These are phyloP conservation scores for Meloidogyne floridensis DNA, from an alignment of 1,140 invertebrate species.

Conservation along the genomic window DNA sequence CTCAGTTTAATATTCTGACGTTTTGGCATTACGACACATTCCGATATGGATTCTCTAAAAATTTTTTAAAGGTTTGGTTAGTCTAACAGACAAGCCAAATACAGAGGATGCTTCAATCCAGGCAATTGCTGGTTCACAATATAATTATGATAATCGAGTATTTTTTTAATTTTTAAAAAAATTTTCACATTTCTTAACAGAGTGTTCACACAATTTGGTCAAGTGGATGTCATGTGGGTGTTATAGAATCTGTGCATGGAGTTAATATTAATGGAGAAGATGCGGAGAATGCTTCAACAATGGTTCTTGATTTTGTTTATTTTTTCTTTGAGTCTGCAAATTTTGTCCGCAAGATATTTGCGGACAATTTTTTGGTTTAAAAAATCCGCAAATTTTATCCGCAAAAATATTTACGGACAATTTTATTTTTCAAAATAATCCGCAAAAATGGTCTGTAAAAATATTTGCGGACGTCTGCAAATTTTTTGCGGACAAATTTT, in stretches of 20 bases:
- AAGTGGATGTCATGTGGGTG: slow-evolving; percentile 26
- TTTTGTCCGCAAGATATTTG: too few relatives aligned
- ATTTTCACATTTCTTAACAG: slow-evolving; percentile 25
- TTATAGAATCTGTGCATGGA: slow-evolving; percentile 14
- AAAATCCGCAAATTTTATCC: too few relatives aligned
- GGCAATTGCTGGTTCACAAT: slow-evolving; percentile 63
- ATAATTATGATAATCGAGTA: slow-evolving; percentile 63
- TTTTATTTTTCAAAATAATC: too few relatives aligned
- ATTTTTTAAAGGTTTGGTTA: slow-evolving; percentile 38
- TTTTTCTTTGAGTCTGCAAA: too few relatives aligned
- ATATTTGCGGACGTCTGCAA: too few relatives aligned
- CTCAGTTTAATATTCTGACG: too few relatives aligned
- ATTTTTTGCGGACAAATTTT: background rate
- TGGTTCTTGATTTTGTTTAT: background rate
- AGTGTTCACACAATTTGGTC: slow-evolving; percentile 61
- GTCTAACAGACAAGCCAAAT: slow-evolving; percentile 57
- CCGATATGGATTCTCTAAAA: background rate
- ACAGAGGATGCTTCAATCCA: slow-evolving; percentile 61
- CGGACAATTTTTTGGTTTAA: too few relatives aligned
- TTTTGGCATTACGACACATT: too few relatives aligned
- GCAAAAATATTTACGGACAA: too few relatives aligned
- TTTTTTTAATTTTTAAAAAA: background rate
- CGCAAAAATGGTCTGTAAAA: too few relatives aligned
- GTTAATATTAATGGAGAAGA: slow-evolving; percentile 21
- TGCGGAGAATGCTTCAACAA: slow-evolving; percentile 28